phyloP scores from a whole-genome alignment of 2,888 invertebrate species.

The Heliothis peltigera region DNA sequence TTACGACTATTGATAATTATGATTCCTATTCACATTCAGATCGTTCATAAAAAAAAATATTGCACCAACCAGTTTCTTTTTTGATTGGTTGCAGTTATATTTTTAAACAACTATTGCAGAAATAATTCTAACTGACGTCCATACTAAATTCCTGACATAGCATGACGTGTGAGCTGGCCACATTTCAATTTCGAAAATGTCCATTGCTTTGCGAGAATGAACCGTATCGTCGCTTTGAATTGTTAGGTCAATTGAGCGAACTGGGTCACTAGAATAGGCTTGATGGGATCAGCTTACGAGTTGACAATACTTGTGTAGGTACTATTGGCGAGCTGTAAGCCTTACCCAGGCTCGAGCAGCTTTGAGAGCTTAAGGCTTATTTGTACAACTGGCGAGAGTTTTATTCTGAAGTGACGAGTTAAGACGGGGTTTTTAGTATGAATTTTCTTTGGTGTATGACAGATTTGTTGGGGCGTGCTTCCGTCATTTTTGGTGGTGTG shows the following conservation, averaged over 20 bases:
- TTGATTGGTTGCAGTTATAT: too few species aligned
- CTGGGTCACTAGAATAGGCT: conserved; percentile 39
- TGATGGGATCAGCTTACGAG: conserved; percentile 39
- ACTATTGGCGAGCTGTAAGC: conserved; percentile 43
- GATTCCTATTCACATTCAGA: too few species aligned
- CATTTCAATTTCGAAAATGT: conserved; percentile 27
- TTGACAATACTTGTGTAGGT: conserved; percentile 42
- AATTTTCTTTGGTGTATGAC: neutral
- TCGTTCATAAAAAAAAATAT: too few species aligned
- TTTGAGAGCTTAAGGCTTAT: conserved; percentile 39
- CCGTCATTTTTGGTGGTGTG: neutral
- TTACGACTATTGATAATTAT: too few species aligned
- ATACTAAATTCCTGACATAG: neutral
- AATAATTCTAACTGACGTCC: neutral
- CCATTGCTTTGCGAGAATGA: conserved; percentile 25
- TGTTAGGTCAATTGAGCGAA: conserved; percentile 43
- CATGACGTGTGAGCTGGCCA: neutral
- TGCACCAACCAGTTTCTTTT: too few species aligned
- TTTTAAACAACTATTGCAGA: too few species aligned
- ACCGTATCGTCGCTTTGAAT: conserved; percentile 27
- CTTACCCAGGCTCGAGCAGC: conserved; percentile 27
- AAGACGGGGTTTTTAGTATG: neutral
- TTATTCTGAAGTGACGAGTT: conserved; percentile 23
- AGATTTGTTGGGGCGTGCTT: neutral
- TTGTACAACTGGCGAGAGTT: conserved; percentile 37